Evolutionary conservation across 2,888 invertebrate species (phyloP).

Genomic region (Sericinus montela): DNA sequence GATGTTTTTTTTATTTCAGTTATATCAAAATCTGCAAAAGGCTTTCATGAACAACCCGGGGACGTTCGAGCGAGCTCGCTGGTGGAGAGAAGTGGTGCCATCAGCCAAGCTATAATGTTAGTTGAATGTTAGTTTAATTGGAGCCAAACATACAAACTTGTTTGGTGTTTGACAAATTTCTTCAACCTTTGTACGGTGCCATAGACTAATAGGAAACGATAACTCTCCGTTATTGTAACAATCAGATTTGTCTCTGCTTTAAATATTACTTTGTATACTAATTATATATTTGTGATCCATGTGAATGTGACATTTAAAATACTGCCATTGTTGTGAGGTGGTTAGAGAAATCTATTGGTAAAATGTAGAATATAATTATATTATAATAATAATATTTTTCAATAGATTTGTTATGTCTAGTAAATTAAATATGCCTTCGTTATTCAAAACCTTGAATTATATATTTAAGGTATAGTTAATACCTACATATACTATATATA

Average conservation of each 20-base stretch:
- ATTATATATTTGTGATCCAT: too few relatives aligned
- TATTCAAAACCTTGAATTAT: background rate
- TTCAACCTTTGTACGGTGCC: too few relatives aligned
- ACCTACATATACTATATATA: background rate
- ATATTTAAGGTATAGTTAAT: background rate
- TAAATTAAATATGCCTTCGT: background rate
- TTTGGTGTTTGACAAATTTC: too few relatives aligned
- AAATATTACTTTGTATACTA: too few relatives aligned
- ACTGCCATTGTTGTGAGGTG: background rate
- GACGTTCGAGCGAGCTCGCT: slow-evolving; percentile 84
- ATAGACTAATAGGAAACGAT: too few relatives aligned
- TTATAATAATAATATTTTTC: background rate
- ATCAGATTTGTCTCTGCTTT: too few relatives aligned
- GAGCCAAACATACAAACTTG: background rate
- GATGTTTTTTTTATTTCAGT: slow-evolving; percentile 50
- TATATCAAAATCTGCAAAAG: slow-evolving; percentile 87
- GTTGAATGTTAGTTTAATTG: background rate
- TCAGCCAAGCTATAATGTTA: slow-evolving; percentile 50
- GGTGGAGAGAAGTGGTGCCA: slow-evolving; percentile 81
- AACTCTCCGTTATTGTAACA: too few relatives aligned
- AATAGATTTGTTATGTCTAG: background rate
- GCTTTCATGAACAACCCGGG: slow-evolving; percentile 84
- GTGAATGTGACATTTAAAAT: background rate
- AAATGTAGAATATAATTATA: too few relatives aligned
- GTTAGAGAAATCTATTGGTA: background rate